Conservation (phyloP, 2,797 vertebrate species). For the Cossypha caffra region DNA sequence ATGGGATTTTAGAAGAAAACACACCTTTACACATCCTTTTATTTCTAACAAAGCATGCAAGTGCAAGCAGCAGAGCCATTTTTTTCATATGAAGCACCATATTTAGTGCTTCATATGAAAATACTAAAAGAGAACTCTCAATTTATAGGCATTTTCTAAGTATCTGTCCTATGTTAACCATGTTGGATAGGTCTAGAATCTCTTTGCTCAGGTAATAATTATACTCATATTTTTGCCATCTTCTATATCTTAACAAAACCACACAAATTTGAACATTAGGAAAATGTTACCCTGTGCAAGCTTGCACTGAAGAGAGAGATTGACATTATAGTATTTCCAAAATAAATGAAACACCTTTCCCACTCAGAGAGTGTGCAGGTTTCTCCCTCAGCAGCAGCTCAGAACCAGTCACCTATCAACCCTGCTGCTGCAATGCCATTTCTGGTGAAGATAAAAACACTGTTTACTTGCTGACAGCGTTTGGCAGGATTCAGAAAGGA, state of each 20-base stretch:
- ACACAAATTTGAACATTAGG: not conserved
- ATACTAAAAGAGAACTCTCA: not conserved
- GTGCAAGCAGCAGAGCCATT: not conserved
- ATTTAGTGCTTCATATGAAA: not conserved
- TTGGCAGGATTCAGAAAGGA: not conserved
- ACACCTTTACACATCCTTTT: not conserved
- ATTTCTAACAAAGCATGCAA: not conserved
- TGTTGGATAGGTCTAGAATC: not conserved
- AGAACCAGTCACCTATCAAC: not conserved
- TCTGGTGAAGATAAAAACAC: not conserved
- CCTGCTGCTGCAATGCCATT: not conserved
- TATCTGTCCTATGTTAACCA: not conserved
- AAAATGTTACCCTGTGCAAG: not conserved
- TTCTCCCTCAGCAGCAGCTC: not conserved
- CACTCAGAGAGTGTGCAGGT: not conserved
- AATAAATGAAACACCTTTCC: not conserved
- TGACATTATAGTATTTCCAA: not conserved
- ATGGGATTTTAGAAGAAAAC: not conserved
- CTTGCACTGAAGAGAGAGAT: not conserved
- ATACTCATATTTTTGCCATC: not conserved
- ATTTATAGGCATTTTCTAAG: not conserved
- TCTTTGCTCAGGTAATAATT: not conserved
- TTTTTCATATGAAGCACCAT: not conserved
- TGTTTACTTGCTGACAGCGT: not conserved
- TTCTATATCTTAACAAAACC: not conserved